Evolutionary conservation across 2,888 invertebrate genomes (phyloP).

Genomic region (Drosophila birchii): DNA sequence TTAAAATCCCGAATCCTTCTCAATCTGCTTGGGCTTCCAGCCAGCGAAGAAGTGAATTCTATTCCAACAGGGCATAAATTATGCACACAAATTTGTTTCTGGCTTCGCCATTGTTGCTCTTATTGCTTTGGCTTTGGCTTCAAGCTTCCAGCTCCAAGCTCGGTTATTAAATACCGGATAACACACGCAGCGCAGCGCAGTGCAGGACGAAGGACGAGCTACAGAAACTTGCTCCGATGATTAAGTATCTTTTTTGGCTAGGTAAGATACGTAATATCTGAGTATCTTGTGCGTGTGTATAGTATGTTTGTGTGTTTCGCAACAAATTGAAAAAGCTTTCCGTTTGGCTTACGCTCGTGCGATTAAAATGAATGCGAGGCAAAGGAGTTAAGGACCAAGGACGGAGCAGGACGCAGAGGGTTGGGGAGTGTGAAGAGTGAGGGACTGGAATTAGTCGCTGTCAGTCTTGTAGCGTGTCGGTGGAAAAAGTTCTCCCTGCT

Average conservation of each 20-base stretch:
- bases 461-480: slow-evolving; percentile 52
- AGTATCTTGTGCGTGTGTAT: slow-evolving; percentile 1
- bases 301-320: slow-evolving; percentile 41
- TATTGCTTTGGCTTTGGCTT: slow-evolving; percentile 16
- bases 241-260: slow-evolving; percentile 68
- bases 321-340: slow-evolving; percentile 78
- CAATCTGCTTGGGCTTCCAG: slow-evolving; percentile 17
- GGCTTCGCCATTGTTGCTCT: slow-evolving; percentile 37
- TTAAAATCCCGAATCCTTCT: background rate
- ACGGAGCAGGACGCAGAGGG: background rate
- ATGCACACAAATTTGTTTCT: slow-evolving; percentile 46
- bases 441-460: slow-evolving; percentile 65
- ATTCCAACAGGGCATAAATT: slow-evolving; percentile 62
- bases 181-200: slow-evolving; percentile 20
- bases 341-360: slow-evolving; percentile 73
- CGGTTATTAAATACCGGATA: slow-evolving; percentile 45
- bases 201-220: slow-evolving; percentile 2
- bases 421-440: background rate
- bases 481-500: slow-evolving; percentile 30
- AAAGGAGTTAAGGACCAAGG: slow-evolving; percentile 36
- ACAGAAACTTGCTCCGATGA: slow-evolving; percentile 52
- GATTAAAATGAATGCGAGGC: slow-evolving; percentile 72
- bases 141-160: slow-evolving; percentile 19
- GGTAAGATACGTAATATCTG: slow-evolving; percentile 49
- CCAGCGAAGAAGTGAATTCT: slow-evolving; percentile 31